Percentiles rank a stretch among this genome's conserved stretches.
These are phyloP conservation scores for Siderastrea siderea DNA, from an alignment of 92 coral and sea anemone species.

Conservation along the genomic window DNA sequence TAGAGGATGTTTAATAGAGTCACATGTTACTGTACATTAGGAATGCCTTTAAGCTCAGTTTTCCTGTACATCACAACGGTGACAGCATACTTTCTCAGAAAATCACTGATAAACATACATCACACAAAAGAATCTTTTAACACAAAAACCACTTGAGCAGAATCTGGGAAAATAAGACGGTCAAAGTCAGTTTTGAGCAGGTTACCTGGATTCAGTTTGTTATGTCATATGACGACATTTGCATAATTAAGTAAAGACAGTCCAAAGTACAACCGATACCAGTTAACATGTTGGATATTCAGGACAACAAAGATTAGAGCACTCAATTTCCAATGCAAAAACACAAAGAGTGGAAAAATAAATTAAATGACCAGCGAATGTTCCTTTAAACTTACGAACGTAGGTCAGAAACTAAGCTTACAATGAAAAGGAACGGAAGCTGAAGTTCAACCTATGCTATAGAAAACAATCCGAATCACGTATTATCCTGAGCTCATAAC, in stretches of 20 bases:
- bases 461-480: neutral
- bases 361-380: neutral
- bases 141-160: neutral
- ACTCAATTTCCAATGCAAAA: too few species aligned
- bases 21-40: too few species aligned
- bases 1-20: too few species aligned
- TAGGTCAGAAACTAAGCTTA: too few species aligned
- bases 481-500: neutral
- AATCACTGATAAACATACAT: too few species aligned
- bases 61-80: too few species aligned
- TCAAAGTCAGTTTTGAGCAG: neutral
- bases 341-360: neutral
- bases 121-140: neutral
- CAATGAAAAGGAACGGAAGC: neutral
- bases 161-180: neutral
- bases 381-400: neutral
- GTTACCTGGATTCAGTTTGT: neutral
- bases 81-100: too few species aligned
- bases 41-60: too few species aligned
- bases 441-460: neutral
- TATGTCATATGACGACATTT: slow-evolving; percentile 6
- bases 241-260: neutral
- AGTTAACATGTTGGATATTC: neutral
- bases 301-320: neutral
- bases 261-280: neutral